phyloP scores from a whole-genome alignment of 2,888 invertebrate genomes.

The Melinaea menophilus region DNA sequence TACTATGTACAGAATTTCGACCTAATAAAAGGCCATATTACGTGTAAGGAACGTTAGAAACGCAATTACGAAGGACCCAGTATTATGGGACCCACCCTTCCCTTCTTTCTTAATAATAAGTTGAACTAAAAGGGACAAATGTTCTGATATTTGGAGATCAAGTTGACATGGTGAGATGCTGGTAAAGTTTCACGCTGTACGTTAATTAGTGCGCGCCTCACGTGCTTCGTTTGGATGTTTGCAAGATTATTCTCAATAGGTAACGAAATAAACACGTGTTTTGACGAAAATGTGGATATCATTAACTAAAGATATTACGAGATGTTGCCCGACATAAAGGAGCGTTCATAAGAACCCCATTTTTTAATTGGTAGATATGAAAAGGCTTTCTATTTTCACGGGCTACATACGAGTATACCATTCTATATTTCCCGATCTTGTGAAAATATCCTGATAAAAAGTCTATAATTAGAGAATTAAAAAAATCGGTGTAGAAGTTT shows the following conservation, averaged over 20 bases:
- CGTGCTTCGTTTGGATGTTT: slow-evolving; percentile 62
- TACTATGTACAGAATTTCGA: slow-evolving; percentile 73
- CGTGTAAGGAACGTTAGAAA: slow-evolving; percentile 74
- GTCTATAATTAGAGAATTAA: too few species aligned
- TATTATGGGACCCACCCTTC: slow-evolving; percentile 53
- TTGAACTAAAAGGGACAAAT: slow-evolving; percentile 49
- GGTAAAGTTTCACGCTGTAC: slow-evolving; percentile 73
- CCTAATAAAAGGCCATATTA: slow-evolving; percentile 76
- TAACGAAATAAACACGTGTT: too few species aligned
- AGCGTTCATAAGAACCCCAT: too few species aligned
- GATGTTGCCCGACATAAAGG: too few species aligned
- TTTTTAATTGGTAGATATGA: too few species aligned
- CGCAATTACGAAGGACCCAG: slow-evolving; percentile 68
- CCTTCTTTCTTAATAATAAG: slow-evolving; percentile 43
- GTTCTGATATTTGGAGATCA: slow-evolving; percentile 54
- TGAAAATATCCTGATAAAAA: too few species aligned
- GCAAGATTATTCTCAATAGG: slow-evolving; percentile 40
- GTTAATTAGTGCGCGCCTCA: slow-evolving; percentile 75
- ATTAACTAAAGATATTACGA: too few species aligned
- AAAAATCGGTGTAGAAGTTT: too few species aligned
- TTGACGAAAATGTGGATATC: too few species aligned
- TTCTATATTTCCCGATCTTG: too few species aligned
- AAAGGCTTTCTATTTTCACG: too few species aligned
- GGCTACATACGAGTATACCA: too few species aligned
- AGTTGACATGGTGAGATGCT: slow-evolving; percentile 50